phyloP scores from a whole-genome alignment of 2,113 vertebrate genomes.

The Dasypus novemcinctus region DNA sequence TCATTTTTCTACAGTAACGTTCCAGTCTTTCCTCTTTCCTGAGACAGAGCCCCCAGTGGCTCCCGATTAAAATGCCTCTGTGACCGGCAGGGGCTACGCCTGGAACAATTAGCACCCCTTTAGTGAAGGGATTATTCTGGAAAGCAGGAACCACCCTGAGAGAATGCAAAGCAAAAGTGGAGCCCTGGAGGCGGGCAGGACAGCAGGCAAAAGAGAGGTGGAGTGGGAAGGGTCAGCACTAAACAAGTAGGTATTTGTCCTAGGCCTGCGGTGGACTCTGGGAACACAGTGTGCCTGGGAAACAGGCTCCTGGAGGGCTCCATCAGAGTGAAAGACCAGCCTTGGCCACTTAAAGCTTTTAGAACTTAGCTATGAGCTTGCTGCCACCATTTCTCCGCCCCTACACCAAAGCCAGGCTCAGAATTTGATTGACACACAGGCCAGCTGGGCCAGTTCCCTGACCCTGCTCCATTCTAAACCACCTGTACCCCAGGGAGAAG shows the following conservation, averaged over 20 bases:
- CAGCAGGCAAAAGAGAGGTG: background rate
- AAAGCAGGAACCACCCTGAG: background rate
- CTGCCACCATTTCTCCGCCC: fast-evolving
- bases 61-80: background rate
- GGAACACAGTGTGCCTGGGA: background rate
- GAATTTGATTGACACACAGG: background rate
- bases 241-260: background rate
- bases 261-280: background rate
- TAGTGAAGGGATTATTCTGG: background rate
- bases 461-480: background rate
- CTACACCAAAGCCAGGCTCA: background rate
- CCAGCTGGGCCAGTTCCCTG: background rate
- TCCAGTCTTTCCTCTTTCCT: background rate
- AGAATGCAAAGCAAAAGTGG: background rate
- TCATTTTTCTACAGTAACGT: background rate
- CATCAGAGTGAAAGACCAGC: background rate
- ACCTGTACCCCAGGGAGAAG: background rate
- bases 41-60: background rate
- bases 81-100: background rate
- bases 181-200: background rate
- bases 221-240: background rate
- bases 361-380: background rate
- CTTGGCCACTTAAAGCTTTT: background rate
- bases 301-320: background rate
- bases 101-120: background rate